Evolutionary conservation across 2,888 invertebrate species (phyloP).

Genomic region (Thelaira solivaga): DNA sequence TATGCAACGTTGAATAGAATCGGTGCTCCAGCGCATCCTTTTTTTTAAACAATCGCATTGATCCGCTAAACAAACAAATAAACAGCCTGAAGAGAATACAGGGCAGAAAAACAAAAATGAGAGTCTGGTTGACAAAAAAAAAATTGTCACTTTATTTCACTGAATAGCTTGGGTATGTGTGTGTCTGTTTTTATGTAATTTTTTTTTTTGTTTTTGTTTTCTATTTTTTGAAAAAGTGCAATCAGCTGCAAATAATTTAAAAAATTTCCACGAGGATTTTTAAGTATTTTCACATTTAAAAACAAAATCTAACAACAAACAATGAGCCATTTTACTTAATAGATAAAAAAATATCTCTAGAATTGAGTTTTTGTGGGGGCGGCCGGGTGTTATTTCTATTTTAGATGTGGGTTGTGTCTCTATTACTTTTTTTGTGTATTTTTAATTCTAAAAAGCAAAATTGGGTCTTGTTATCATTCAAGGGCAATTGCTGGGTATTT

Average conservation of each 20-base stretch:
- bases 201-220: neutral
- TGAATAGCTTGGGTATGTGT: conserved; percentile 41
- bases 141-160: conserved; percentile 39
- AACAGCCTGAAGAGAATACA: conserved; percentile 34
- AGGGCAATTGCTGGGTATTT: conserved; percentile 11
- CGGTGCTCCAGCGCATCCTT: conserved; percentile 16
- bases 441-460: conserved; percentile 33
- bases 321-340: conserved; percentile 26
- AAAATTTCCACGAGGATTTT: conserved; percentile 78
- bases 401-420: too few relatives aligned
- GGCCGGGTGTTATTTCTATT: neutral
- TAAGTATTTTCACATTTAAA: conserved; percentile 68
- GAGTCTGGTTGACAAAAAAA: too few relatives aligned
- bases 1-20: conserved; percentile 6
- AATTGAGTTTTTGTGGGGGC: neutral
- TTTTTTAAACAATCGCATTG: conserved; percentile 39
- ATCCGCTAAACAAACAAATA: conserved; percentile 60
- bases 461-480: conserved; percentile 41
- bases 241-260: conserved; percentile 78
- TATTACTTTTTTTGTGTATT: too few relatives aligned
- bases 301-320: conserved; percentile 48
- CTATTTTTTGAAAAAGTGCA: conserved; percentile 67
- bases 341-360: conserved; percentile 3
- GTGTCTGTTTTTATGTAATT: conserved; percentile 1
- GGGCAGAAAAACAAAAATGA: conserved; percentile 36